Evolutionary conservation across 2,888 invertebrate genomes (phyloP), one percentile per base, ranked within the genome.

Genomic region (Agrotis ipsilon): DNA sequence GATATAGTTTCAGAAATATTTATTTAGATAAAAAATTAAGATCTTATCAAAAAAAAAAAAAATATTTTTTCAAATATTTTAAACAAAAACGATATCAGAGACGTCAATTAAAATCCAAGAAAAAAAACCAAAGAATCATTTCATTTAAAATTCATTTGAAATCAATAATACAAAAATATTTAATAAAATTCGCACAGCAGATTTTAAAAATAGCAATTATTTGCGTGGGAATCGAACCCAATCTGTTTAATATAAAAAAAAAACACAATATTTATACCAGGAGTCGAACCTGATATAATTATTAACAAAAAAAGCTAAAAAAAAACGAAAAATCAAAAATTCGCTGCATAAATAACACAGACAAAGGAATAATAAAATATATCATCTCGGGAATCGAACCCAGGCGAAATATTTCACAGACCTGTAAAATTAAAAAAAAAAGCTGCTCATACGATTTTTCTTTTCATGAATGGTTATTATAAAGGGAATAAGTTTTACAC

Each of bases 141-240:
- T 45, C 1, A 52, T 45, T 52, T 57, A 68, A 68, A 64, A 67
- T 52, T 57, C 24, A 61, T 14, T 57, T 61, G n/a, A 24, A 18
- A 74, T 70, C 69, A 65, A 72, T 68, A 54, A 59, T 54, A 58
- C 61, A 75, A 68, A 70, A 61, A 46, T 3, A 21, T 16, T 24
- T 32, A 1, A 21, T 16, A 54, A 32, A 72, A 74, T 78, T 72
- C 75, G 73, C 74, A 54, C 68, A 78, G 80, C 73, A 68, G 63
- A 57, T 58, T 63, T 54, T 49, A 16, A 45, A 57, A 58, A 48
- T 13, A 19, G 51, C 24, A 39, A 27, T 52, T 21, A 49, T 11
- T 39, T 5, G 16, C 48, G 11, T 32, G 63, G 81, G 80, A 69
- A 11, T 80, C 81, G 80, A 80, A 80, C 80, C 80, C 77, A 54